phyloP scores from a whole-genome alignment of 2,888 invertebrate species.

The Sphaeridia pumilis region DNA sequence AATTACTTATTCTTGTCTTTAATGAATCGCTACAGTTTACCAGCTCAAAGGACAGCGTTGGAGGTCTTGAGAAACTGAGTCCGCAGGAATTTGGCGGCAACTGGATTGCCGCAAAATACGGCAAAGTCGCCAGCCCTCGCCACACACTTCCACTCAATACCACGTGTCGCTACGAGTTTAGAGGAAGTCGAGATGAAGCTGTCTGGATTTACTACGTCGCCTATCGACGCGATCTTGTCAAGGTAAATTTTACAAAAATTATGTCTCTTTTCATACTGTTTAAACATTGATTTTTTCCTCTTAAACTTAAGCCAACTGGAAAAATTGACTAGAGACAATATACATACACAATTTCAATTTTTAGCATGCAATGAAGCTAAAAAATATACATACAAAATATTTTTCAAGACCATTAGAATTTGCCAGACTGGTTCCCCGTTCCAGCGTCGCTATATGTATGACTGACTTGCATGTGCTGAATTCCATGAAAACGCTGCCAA shows the following conservation, averaged over 20 bases:
- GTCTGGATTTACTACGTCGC: constrained; percentile 81
- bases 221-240: constrained; percentile 66
- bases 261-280: too few species aligned
- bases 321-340: too few species aligned
- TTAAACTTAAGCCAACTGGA: too few species aligned
- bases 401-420: too few species aligned
- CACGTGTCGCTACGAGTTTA: constrained; percentile 74
- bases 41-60: constrained; percentile 49
- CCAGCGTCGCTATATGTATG: too few species aligned
- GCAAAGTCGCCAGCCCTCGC: constrained; percentile 45
- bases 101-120: constrained; percentile 32
- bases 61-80: constrained; percentile 38
- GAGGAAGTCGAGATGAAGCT: constrained; percentile 62
- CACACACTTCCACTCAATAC: constrained; percentile 76
- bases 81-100: constrained; percentile 34
- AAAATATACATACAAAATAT: too few species aligned
- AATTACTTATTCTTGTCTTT: constrained; percentile 1
- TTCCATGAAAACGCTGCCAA: too few species aligned
- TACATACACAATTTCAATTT: too few species aligned
- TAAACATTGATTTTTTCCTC: too few species aligned
- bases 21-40: constrained; percentile 43
- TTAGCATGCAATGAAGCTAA: too few species aligned
- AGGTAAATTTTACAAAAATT: constrained; percentile 47
- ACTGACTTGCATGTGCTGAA: too few species aligned
- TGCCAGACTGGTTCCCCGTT: too few species aligned